Base-by-base conservation (phyloP, 2,797 vertebrate species). In the Malacoraja senta region DNA sequence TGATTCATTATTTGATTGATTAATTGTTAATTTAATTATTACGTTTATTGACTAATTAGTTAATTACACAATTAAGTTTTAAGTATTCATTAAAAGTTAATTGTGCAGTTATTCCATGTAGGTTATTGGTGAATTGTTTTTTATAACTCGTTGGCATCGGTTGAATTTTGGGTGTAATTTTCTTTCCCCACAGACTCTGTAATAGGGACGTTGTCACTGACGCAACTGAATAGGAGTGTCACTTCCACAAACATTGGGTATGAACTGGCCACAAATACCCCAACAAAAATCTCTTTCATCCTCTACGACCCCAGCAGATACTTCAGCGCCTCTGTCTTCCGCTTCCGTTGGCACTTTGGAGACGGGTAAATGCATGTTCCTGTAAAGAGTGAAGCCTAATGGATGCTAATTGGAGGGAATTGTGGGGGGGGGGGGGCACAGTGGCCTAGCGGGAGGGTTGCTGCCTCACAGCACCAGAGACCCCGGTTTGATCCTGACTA, bases 271-370 rank as follows among this genome's bases (percentile, higher is more conserved):
- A 96, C 26, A 1, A 95, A 96, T 0, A 1, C 95, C 2, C 93
- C 95, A 78, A 97, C 98, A 0, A 94, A 96, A 94, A 95, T 97
- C n/a, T 96, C 96, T 93, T 98, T 99, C 94, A 94, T 96, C 93
- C 96, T 97, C 83, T 96, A 96, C 0, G 97, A 98, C 86, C 97
- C 97, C 0, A 97, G 96, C 29, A 93, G 95, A 94, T 97, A 97
- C 94, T 96, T 97, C 94, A 96, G 95, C 94, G 86, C 93, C 0
- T 96, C 96, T 21, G 95, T 95, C 0, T 98, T 98, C 94, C 96
- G 95, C 93, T 98, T 98, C 93, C 97, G 92, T 0, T 99, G 98
- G 98, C 96, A 98, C 94, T 95, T 98, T 13, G 98, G 98, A 93
- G 97, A 98, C 0, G 97, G 98, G 98, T 98, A 97, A 13, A 95